Evolutionary conservation across 2,888 invertebrate genomes (phyloP), one percentile per base, ranked within the genome.

Genomic region (Xestia rhomboidea): DNA sequence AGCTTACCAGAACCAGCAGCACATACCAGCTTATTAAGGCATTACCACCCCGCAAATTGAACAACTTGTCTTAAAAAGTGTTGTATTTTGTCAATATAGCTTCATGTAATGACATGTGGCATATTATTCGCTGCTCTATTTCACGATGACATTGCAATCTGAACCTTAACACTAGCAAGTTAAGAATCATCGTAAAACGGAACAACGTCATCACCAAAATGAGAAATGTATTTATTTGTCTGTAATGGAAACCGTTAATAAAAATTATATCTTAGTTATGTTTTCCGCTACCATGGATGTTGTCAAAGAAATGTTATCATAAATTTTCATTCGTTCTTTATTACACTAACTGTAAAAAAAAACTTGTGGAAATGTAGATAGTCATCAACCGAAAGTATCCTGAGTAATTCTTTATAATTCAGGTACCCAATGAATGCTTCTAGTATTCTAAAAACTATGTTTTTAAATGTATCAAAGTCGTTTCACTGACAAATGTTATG

Each of bases 21-120:
- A 57, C 66, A 44, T 62, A 63, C 73, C 74, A 75, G 78, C 21
- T 54, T 11, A n/a, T 72, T 46, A n/a, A 82, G 63, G 83, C 83
- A 69, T 83, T 82, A 86, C 87, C 82, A 87, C 51, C 69, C 72
- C 75, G 78, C 76, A 73, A 44, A 78, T 66, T 21, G 27, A 64
- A 71, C 34, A 73, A 68, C 83, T 85, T 87, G 76, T 81, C 77
- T 18, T 67, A 38, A 1, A 81, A 87, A 87, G 83, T 88, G 54
- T 86, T 86, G 71, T 77, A n/a, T 30, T 57, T 57, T 64, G 46
- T 72, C 34, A 71, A 68, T 70, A 38, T 75, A 79, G 76, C 74
- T 71, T 73, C n/a, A 86, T 79, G 69, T 76, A 73, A 84, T 83
- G 75, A 69, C 38, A 1, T 44, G 49, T 77, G 66, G 60, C 11